phyloP scores from a whole-genome alignment of 2,888 invertebrate genomes.

The Cecidostiba fungosa region DNA sequence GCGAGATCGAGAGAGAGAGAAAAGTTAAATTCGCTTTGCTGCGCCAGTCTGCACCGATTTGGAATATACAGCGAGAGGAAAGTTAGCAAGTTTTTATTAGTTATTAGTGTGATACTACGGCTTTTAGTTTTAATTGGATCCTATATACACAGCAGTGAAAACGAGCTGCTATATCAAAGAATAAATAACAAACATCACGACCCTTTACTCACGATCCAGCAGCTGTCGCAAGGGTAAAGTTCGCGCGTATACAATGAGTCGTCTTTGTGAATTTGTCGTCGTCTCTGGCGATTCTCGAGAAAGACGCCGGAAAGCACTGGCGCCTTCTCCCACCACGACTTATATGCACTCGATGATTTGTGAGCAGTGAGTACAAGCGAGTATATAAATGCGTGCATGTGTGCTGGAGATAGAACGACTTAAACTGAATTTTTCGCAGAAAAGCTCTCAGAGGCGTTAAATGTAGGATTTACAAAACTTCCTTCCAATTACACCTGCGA shows the following conservation, averaged over 20 bases:
- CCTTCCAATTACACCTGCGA: neutral
- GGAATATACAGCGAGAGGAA: neutral
- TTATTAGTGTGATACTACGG: neutral
- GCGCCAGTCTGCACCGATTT: no score
- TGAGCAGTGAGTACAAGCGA: neutral
- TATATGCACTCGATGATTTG: neutral
- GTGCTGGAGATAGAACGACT: neutral
- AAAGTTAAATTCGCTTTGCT: no score
- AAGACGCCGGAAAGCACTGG: neutral
- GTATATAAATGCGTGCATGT: neutral
- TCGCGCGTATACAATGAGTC: conserved; percentile 26
- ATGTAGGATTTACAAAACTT: neutral
- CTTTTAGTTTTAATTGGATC: conserved; percentile 2
- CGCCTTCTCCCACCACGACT: neutral
- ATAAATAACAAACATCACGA: no score
- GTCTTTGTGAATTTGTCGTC: neutral
- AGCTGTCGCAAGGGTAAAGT: conserved; percentile 25
- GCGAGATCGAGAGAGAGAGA: neutral
- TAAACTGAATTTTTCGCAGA: neutral
- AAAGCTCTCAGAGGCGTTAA: neutral
- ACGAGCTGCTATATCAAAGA: no score
- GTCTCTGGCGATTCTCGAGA: neutral
- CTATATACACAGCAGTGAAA: no score
- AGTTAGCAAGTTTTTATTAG: no score
- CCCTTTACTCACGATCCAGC: neutral